Percentiles rank a stretch among this genome's conserved stretches.
Evolutionary conservation across 1,140 invertebrate species (phyloP).

Genomic region (Aphaenogaster rudis): DNA sequence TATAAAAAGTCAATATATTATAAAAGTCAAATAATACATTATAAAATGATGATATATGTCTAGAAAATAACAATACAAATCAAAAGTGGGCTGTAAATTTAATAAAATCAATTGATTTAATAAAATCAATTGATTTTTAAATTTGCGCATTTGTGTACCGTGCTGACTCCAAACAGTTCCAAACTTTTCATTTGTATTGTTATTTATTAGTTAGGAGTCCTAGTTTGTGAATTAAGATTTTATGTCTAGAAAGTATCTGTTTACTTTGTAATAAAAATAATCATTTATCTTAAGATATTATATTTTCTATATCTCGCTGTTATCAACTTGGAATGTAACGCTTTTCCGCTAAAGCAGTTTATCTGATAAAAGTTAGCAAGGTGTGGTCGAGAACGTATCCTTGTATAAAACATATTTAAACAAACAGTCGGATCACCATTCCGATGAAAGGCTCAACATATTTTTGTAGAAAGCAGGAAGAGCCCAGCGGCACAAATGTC

Average conservation of each 20-base stretch:
- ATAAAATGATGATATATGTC: neutral
- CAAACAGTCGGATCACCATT: neutral
- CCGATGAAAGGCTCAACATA: conserved; percentile 37
- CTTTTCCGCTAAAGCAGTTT: neutral
- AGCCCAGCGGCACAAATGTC: conserved; percentile 55
- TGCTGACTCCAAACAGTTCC: too few species aligned
- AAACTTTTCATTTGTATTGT: too few species aligned
- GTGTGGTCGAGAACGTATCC: neutral
- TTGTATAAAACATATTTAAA: conserved; percentile 45
- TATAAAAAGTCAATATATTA: too few species aligned
- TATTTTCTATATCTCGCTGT: neutral
- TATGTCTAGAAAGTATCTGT: neutral
- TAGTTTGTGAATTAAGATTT: too few species aligned
- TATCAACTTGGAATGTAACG: neutral
- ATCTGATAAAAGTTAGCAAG: conserved; percentile 12
- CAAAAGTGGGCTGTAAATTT: too few species aligned
- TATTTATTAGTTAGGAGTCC: too few species aligned
- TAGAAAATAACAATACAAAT: neutral
- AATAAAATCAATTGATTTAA: too few species aligned
- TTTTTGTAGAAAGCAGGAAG: conserved; percentile 19
- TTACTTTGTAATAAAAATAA: neutral
- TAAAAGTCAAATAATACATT: neutral
- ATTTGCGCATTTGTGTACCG: too few species aligned
- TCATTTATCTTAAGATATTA: conserved; percentile 10
- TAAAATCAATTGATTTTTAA: too few species aligned